Base-by-base conservation (phyloP, 2,888 invertebrate species). In the Sialis lutaria region DNA sequence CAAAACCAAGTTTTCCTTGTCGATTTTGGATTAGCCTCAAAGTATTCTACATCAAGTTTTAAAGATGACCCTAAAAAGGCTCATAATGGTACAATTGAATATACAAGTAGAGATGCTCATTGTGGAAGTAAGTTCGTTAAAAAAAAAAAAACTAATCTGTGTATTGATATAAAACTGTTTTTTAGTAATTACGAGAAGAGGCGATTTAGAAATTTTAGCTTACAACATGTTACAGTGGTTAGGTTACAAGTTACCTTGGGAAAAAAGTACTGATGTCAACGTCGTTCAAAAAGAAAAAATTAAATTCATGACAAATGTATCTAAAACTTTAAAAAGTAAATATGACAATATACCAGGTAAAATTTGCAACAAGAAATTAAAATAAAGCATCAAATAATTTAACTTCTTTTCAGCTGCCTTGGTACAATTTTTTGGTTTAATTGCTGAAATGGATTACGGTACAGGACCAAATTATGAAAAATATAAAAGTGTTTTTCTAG, bases 11-110 rank as follows among this genome's bases (percentile, higher is more conserved):
- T 88, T 0, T 93, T 82, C 64, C 69, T 98, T 7, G 86, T 97
- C 0, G 97, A 98, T 69, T 98, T 84, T 67, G 97, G 97, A 0
- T 68, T 97, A 37, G 93, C 91, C 0, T 76, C 79, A 9, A 78
- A 79, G 53, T 83, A 77, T 54, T 75, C 74, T 2, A 80, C 79
- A 0, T 84, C 83, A 56, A 82, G 82, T 48, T 91, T 85, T 61
- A 88, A 87, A 61, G 80, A 84, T 0, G 89, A 96, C 65, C 86
- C 88, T 0, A 87, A 87, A 56, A 84, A 82, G 61, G 92, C 91
- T 51, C 96, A 98, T 61, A 88, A 98, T 64, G 98, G 98, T 1
- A 98, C 98, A 0, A 84, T 95, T 50, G 93, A 97, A 60, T 98
- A 92, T 61, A 89, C 93, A 0, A 95, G 95, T 54, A 70, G 90